Percentiles rank a stretch among this genome's conserved stretches.
Evolutionary conservation across 1,140 invertebrate species (phyloP).

Genomic region (Drosophila sucinea): DNA sequence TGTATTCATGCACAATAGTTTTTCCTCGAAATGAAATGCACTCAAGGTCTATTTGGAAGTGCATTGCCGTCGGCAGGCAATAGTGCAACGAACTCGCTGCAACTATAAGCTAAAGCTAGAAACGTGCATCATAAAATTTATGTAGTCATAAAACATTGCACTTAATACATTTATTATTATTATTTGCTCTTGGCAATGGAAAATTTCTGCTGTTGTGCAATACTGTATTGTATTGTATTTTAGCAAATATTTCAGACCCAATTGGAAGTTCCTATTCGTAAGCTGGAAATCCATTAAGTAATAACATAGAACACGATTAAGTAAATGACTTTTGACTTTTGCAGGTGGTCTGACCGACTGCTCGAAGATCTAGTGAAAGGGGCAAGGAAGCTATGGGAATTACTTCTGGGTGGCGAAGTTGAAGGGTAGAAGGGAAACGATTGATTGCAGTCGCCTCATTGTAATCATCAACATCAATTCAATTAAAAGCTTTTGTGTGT

Average conservation of each 20-base stretch:
- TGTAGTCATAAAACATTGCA: constrained; percentile 32
- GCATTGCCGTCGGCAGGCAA: constrained; percentile 3
- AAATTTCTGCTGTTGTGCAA: constrained; percentile 20
- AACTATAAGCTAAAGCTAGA: constrained; percentile 23
- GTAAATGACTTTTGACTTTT: constrained; percentile 50
- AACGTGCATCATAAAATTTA: constrained; percentile 27
- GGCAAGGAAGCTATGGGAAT: constrained; percentile 5
- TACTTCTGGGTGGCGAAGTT: background rate
- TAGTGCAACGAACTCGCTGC: constrained; percentile 66
- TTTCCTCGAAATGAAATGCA: constrained; percentile 12
- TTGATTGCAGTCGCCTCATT: constrained; percentile 53
- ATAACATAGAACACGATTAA: constrained; percentile 46
- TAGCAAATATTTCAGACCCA: background rate
- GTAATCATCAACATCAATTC: constrained; percentile 65
- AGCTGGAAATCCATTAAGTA: constrained; percentile 54
- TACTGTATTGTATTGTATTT: constrained; percentile 20
- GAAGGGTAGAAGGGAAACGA: background rate
- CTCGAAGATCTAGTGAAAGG: background rate
- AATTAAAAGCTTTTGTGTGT: constrained; percentile 51
- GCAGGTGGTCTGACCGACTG: constrained; percentile 37
- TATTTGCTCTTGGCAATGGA: constrained; percentile 21
- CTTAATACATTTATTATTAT: background rate
- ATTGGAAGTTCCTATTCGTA: background rate
- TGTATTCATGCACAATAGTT: background rate
- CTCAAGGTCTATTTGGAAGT: constrained; percentile 1